Percentiles rank a stretch among this genome's conserved stretches.
Conservation (phyloP, 2,113 vertebrate species). For the Lipotes vexillifer region DNA sequence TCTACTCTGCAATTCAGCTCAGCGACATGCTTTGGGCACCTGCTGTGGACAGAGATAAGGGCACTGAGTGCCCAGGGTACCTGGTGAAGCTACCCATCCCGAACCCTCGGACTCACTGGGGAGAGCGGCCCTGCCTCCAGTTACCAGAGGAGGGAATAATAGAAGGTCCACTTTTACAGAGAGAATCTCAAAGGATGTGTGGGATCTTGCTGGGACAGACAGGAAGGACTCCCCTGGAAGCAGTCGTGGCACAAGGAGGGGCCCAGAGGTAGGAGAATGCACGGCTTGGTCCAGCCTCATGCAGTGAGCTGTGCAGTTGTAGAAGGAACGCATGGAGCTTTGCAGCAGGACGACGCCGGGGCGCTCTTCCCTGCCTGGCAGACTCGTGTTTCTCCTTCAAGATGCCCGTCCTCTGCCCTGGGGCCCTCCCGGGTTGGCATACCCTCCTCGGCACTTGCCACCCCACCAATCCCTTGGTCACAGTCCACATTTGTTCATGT, state of each 20-base stretch:
- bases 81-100: not conserved
- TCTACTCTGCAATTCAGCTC: not conserved
- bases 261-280: not conserved
- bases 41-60: not conserved
- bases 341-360: not conserved
- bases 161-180: not conserved
- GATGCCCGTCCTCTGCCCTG: not conserved
- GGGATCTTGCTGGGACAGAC: not conserved
- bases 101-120: not conserved
- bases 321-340: not conserved
- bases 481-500: not conserved
- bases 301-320: accelerated
- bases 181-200: not conserved
- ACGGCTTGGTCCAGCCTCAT: accelerated
- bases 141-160: not conserved
- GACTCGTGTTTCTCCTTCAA: not conserved
- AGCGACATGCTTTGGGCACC: not conserved
- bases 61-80: not conserved
- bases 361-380: not conserved
- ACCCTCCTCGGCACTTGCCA: not conserved
- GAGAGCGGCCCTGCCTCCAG: not conserved
- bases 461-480: not conserved
- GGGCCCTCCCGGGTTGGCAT: not conserved
- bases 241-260: not conserved
- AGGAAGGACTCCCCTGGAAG: not conserved